Evolutionary conservation across 2,797 vertebrate genomes (phyloP), one percentile per base, ranked within the genome.

Genomic region (Uromys caudimaculatus): DNA sequence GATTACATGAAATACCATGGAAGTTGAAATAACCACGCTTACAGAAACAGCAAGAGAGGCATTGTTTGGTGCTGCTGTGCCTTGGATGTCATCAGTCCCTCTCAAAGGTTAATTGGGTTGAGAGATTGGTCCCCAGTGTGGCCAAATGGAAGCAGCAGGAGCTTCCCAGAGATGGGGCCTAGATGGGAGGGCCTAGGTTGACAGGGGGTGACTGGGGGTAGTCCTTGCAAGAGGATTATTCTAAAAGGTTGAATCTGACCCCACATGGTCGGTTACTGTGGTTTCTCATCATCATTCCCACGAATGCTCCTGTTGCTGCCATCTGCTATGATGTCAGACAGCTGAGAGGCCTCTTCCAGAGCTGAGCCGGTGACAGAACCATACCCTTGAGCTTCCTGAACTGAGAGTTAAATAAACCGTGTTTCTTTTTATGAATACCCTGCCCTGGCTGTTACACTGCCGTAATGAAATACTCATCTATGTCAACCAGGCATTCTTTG

Each of bases 1-100:
- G 67, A 90, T 91, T 60, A 27, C 44, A 88, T n/a, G 58, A 58
- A 91, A 89, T 77, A 88, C 23, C 60, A 50, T 23, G 24, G 60
- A 87, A 85, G 88, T 47, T 81, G 21, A 92, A 96, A 89, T 75
- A 78, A 81, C 27, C 47, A 52, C 54, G 27, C 35, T 94, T 62
- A 89, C 47, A 71, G 79, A 91, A 95, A 64, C 50, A 96, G 92
- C 38, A 77, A 76, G 52, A 56, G 21, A 23, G 52, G 60, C 47
- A 73, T 82, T 75, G 89, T 54, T 94, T 32, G 67, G 56, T 13
- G 75, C 50, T 79, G 32, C 73, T 69, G 29, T 35, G 58, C 41
- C 64, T 41, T 27, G 50, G 38, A 69, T 87, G 91, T 13, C 41
- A 6, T 24, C 41, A 29, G 35, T 67, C 71, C 21, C 6, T 38